A percentile compares a stretch with the other conserved stretches of the same genome.
Conservation (phyloP, 2,888 invertebrate species). For the Apamea anceps region DNA sequence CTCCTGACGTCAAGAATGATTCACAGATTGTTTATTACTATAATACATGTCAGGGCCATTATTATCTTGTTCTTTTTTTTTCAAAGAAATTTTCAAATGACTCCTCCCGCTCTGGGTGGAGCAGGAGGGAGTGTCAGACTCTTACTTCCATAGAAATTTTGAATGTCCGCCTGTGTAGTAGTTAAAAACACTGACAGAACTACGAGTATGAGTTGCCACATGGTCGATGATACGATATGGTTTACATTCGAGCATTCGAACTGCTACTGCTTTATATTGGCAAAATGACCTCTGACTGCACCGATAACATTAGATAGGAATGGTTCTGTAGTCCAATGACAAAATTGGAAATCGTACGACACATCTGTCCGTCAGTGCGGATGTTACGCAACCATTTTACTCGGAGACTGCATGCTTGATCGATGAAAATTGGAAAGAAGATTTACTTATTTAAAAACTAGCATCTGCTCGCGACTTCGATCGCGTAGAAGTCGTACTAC, state of each 20-base stretch:
- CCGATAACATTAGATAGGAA: not conserved
- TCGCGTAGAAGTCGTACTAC: too few relatives aligned
- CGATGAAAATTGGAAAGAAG: not conserved
- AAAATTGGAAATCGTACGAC: not conserved
- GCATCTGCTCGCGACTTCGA: too few relatives aligned
- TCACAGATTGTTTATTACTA: slow-evolving; percentile 33
- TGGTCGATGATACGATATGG: not conserved
- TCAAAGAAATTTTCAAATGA: too few relatives aligned
- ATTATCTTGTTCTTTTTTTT: too few relatives aligned
- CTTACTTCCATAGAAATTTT: slow-evolving; percentile 3
- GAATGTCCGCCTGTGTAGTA: slow-evolving; percentile 3
- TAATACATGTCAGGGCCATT: slow-evolving; percentile 39
- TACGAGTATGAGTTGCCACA: slow-evolving; percentile 2
- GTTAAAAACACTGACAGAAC: slow-evolving; percentile 5
- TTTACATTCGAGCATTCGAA: not conserved
- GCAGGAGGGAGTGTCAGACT: too few relatives aligned
- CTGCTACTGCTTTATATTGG: not conserved
- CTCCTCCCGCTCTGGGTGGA: too few relatives aligned
- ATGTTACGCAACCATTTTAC: not conserved
- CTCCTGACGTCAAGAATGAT: not conserved
- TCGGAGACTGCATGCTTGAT: not conserved
- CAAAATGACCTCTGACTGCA: slow-evolving; percentile 13
- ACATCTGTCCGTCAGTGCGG: not conserved
- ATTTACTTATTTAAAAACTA: too few relatives aligned
- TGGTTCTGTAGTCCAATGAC: not conserved